Conservation (phyloP, 1,140 invertebrate genomes). For the Drosophila biarmipes region DNA sequence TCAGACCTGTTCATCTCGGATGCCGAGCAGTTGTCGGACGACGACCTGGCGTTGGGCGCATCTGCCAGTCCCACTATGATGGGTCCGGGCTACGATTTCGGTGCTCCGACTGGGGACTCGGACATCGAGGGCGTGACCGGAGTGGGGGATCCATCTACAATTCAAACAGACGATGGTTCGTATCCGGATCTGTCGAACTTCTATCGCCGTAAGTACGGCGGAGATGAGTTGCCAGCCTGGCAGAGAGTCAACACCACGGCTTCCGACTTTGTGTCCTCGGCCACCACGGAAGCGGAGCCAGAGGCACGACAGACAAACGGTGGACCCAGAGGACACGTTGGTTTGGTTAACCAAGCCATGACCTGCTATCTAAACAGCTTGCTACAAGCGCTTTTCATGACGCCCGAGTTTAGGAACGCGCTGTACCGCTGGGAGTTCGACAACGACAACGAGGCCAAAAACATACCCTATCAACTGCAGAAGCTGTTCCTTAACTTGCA, state of each 20-base stretch:
- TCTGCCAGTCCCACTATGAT: conserved; percentile 86
- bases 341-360: conserved; percentile 97
- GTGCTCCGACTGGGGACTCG: conserved; percentile 39
- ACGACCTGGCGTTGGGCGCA: conserved; percentile 86
- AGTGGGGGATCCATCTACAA: conserved; percentile 6
- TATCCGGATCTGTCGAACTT: conserved; percentile 38
- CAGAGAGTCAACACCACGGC: conserved; percentile 25
- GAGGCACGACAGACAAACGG: conserved; percentile 24
- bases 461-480: conserved; percentile 95
- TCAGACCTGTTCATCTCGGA: conserved; percentile 74
- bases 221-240: conserved; percentile 53
- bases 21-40: conserved; percentile 81
- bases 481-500: conserved; percentile 95
- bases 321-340: conserved; percentile 88
- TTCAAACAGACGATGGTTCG: conserved; percentile 22
- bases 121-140: conserved; percentile 27
- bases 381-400: conserved; percentile 96
- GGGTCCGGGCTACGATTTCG: conserved; percentile 49
- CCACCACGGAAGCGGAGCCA: conserved; percentile 52
- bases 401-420: conserved; percentile 97
- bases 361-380: conserved; percentile 97
- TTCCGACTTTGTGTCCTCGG: conserved; percentile 44
- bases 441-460: conserved; percentile 88
- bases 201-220: conserved; percentile 56
- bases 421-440: conserved; percentile 95